Percentiles rank a stretch among this genome's conserved stretches.
phyloP scores from a whole-genome alignment of 2,888 invertebrate species.

The Cantharis flavilabris region DNA sequence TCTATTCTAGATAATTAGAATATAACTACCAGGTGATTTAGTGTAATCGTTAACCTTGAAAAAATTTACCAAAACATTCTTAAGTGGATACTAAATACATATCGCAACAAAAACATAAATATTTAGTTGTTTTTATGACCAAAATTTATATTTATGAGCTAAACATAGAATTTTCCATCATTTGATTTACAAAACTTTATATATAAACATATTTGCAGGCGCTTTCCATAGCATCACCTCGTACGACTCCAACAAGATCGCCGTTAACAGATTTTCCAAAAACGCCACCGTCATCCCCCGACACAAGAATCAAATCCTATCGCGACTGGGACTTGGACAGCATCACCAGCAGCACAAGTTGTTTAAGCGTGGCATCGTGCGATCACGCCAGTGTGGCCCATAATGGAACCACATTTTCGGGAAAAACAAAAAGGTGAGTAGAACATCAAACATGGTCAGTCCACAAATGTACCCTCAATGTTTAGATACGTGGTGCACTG shows the following conservation, averaged over 20 bases:
- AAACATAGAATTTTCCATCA: not conserved
- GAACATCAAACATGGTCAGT: not conserved
- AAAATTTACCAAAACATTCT: not conserved
- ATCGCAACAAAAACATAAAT: not conserved
- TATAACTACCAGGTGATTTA: not conserved
- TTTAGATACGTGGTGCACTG: constrained; percentile 82
- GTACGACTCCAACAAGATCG: constrained; percentile 44
- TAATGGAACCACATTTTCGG: constrained; percentile 64
- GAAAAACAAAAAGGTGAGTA: constrained; percentile 54
- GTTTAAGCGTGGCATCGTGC: constrained; percentile 78
- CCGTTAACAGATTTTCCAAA: constrained; percentile 42
- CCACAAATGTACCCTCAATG: not conserved
- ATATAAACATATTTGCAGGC: constrained; percentile 40
- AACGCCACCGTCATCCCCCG: constrained; percentile 46
- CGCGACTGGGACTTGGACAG: constrained; percentile 70
- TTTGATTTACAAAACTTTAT: not conserved
- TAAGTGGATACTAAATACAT: not conserved
- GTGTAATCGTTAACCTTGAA: not conserved
- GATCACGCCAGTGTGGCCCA: constrained; percentile 82
- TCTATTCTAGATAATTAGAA: not conserved
- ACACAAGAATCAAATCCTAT: constrained; percentile 32
- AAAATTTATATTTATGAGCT: too few relatives aligned
- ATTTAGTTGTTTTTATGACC: not conserved
- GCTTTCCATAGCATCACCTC: constrained; percentile 49
- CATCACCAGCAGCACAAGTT: constrained; percentile 77